Conservation (phyloP, 2,797 vertebrate species). For the Myoxocephalus aenaeus region DNA sequence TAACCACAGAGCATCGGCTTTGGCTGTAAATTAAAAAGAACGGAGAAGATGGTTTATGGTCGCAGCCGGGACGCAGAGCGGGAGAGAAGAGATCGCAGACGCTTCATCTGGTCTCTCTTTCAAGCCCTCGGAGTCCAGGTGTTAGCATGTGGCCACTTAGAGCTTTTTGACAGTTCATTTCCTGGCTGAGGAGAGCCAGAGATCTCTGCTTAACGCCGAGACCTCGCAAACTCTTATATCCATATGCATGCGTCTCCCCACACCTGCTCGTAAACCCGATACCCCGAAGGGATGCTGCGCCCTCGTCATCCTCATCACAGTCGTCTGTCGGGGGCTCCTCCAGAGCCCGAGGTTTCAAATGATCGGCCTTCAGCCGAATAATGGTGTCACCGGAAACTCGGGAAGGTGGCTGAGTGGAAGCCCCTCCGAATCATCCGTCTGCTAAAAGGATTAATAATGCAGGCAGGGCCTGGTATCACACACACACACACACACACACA, state of each 20-base stretch:
- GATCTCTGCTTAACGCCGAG: slow-evolving; percentile 58
- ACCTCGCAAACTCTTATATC: slow-evolving; percentile 31
- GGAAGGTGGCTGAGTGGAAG: slow-evolving; percentile 62
- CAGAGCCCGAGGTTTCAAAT: slow-evolving; percentile 60
- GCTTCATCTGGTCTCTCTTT: slow-evolving; percentile 47
- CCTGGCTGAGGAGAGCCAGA: slow-evolving; percentile 74
- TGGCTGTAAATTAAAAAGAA: slow-evolving; percentile 75
- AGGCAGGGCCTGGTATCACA: slow-evolving; percentile 65
- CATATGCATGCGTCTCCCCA: slow-evolving; percentile 13
- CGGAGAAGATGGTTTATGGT: slow-evolving; percentile 66
- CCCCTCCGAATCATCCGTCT: slow-evolving; percentile 67
- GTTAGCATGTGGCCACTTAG: slow-evolving; percentile 68
- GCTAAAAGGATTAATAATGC: slow-evolving; percentile 79
- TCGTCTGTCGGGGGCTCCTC: slow-evolving; percentile 29
- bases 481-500: slow-evolving; percentile 60
- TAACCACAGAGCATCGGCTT: slow-evolving; percentile 69
- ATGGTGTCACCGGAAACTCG: slow-evolving; percentile 71
- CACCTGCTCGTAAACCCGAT: slow-evolving; percentile 34
- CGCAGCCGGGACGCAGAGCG: slow-evolving; percentile 11
- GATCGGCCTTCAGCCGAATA: slow-evolving; percentile 62
- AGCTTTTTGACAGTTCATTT: slow-evolving; percentile 71
- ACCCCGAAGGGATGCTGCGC: slow-evolving; percentile 34
- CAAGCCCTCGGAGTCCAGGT: slow-evolving; percentile 54
- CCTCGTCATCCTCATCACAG: slow-evolving; percentile 37
- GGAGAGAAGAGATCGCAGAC: slow-evolving; percentile 40